These are phyloP conservation scores for Andrena dorsata DNA, from an alignment of 2,888 invertebrate genomes.

Conservation along the genomic window DNA sequence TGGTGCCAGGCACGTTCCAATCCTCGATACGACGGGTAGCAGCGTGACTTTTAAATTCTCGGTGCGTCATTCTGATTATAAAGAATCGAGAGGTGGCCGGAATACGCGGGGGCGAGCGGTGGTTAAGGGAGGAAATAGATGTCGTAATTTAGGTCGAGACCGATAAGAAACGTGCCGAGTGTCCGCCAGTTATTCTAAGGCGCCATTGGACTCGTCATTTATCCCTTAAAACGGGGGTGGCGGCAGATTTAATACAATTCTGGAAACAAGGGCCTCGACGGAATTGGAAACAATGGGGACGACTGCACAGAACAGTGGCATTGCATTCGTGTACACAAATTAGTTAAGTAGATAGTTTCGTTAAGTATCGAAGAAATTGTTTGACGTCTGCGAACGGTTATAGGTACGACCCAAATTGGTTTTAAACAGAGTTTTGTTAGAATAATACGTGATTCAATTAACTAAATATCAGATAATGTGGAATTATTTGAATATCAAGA, in stretches of 20 bases:
- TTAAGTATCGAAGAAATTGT: neutral
- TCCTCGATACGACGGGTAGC: constrained; percentile 32
- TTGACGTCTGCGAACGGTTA: neutral
- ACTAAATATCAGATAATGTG: too few relatives aligned
- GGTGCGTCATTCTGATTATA: constrained; percentile 63
- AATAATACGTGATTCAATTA: too few relatives aligned
- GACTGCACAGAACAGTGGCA: neutral
- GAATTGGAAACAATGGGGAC: constrained; percentile 24
- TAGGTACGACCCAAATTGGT: too few relatives aligned
- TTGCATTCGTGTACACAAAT: neutral
- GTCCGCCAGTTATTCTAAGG: constrained; percentile 64
- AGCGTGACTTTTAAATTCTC: constrained; percentile 65
- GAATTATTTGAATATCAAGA: too few relatives aligned
- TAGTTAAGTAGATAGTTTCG: too few relatives aligned
- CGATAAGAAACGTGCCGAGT: constrained; percentile 75
- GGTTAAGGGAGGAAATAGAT: constrained; percentile 64
- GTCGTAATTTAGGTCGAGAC: constrained; percentile 74
- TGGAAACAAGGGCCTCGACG: neutral
- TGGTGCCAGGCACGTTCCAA: constrained; percentile 42
- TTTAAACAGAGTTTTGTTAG: too few relatives aligned
- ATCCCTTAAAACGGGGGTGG: constrained; percentile 37
- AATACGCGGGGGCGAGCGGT: constrained; percentile 11
- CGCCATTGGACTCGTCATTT: constrained; percentile 64
- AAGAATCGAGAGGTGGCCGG: constrained; percentile 51
- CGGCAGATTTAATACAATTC: constrained; percentile 52